Evolutionary conservation across 1,140 invertebrate genomes (phyloP), one percentile per base, ranked within the genome.

Genomic region (Drosophila lacertosa): DNA sequence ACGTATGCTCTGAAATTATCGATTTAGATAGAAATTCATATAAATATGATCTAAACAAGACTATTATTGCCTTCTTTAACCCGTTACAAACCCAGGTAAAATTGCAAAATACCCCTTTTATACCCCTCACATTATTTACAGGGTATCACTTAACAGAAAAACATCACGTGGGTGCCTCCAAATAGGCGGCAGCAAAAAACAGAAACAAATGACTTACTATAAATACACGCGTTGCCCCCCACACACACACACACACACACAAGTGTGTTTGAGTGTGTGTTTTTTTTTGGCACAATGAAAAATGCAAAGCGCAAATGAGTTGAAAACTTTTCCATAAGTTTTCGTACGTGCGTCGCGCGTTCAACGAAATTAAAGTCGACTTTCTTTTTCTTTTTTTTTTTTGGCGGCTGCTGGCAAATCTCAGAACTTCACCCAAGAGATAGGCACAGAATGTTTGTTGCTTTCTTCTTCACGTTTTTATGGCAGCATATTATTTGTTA

Each of bases 251-350:
- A 16, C 7, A 4, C 24, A 50, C 10, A 33, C 2, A 29, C 9
- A 33, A 26, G 55, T 58, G n/a, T 50, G 35, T 37, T 32, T 29
- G 33, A 16, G 26, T 39, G 39, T 16, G 55, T 66, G 55, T 58
- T 55, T 59, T 55, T 59, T 64, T 74, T 79, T 70, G 77, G 75
- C 74, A 88, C 74, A 82, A 88, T 82, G 77, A 86, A 73, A 88
- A 89, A 89, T 83, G 68, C 75, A 83, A 73, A 83, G 79, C 83
- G 78, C 79, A 88, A 88, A 89, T 88, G 83, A 88, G 83, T 83
- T 89, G 83, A 88, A 89, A 88, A 88, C 66, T 88, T 88, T 88
- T 59, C 78, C 72, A 83, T 89, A 83, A 78, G 79, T 86, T 80
- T 44, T 37, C 16, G 65, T 75, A 77, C 74, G 64, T 74, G 71